Conservation (phyloP, 1,140 invertebrate genomes). For the Diuraphis noxia region DNA sequence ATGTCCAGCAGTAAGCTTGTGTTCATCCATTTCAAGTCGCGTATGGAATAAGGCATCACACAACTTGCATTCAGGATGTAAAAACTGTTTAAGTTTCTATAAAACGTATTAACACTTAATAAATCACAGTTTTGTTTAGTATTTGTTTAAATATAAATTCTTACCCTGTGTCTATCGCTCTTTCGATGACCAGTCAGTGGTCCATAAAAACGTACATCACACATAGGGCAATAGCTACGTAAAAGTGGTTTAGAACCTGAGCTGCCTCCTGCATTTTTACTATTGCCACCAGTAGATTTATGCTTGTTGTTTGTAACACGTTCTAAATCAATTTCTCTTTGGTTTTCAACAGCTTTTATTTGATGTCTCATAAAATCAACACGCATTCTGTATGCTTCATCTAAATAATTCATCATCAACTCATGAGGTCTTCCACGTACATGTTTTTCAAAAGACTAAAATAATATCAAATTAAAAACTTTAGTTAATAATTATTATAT, state of each 20-base stretch:
- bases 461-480: background rate
- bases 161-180: constrained; percentile 69
- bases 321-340: constrained; percentile 53
- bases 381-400: constrained; percentile 57
- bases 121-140: background rate
- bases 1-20: constrained; percentile 70
- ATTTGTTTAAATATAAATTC: background rate
- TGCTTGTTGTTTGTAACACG: constrained; percentile 37
- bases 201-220: constrained; percentile 77
- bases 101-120: background rate
- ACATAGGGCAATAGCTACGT: constrained; percentile 78
- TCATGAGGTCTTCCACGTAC: constrained; percentile 57
- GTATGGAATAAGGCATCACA: constrained; percentile 80
- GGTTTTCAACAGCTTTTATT: constrained; percentile 55
- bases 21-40: constrained; percentile 72
- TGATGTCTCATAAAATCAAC: constrained; percentile 57
- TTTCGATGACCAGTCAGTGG: constrained; percentile 77
- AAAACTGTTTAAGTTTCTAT: constrained; percentile 79
- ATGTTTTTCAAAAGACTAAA: constrained; percentile 58
- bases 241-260: constrained; percentile 34
- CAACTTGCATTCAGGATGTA: constrained; percentile 76
- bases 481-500: background rate
- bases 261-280: background rate
- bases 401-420: constrained; percentile 57
- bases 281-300: constrained; percentile 1